A percentile compares a stretch with the other conserved stretches of the same genome.
Conservation (phyloP, 2,888 invertebrate species). For the Sminthurinus aureus region DNA sequence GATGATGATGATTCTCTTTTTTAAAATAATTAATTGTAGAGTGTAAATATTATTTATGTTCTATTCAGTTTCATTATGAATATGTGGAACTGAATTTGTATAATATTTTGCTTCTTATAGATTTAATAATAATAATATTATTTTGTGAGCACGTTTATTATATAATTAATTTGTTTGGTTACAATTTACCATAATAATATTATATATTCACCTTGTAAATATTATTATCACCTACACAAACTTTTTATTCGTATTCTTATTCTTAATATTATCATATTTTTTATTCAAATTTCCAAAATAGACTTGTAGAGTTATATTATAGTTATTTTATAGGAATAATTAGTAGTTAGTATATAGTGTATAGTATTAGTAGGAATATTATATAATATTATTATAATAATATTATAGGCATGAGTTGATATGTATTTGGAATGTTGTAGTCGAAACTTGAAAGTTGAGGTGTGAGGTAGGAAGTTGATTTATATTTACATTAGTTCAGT, state of each 20-base stretch:
- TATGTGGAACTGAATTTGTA: background rate
- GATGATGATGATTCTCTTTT: too few species aligned
- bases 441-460: background rate
- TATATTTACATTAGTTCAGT: background rate
- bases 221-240: background rate
- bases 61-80: background rate
- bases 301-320: background rate
- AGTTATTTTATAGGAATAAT: background rate
- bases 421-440: conserved; percentile 15
- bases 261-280: background rate
- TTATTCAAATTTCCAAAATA: background rate
- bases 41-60: too few species aligned
- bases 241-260: background rate
- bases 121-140: too few species aligned
- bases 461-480: background rate
- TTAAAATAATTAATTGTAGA: too few species aligned
- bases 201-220: background rate
- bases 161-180: background rate
- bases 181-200: background rate
- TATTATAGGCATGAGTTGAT: conserved; percentile 25
- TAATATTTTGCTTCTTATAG: background rate
- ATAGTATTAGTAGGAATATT: background rate
- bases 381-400: conserved; percentile 3
- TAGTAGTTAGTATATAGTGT: background rate
- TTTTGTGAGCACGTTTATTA: background rate